These are phyloP conservation scores for Rhinogobius similis DNA, from an alignment of 2,113 vertebrate species.

Conservation along the genomic window DNA sequence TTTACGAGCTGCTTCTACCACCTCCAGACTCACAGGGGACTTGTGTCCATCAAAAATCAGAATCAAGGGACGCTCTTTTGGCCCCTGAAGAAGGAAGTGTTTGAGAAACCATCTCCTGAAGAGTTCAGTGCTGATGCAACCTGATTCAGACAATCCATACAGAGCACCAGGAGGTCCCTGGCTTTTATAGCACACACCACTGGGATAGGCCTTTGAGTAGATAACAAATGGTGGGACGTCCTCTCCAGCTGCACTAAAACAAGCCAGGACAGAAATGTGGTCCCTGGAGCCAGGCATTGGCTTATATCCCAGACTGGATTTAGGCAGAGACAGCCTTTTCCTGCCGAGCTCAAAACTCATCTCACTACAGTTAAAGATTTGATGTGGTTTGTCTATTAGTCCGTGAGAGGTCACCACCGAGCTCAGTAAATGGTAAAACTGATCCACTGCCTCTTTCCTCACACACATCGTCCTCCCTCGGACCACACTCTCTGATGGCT, in stretches of 20 bases:
- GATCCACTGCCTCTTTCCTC: constrained; percentile 66
- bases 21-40: constrained; percentile 65
- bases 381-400: constrained; percentile 56
- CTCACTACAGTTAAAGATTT: constrained; percentile 68
- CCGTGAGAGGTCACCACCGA: constrained; percentile 46
- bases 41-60: constrained; percentile 70
- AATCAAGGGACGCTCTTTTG: constrained; percentile 59
- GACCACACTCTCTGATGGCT: constrained; percentile 57
- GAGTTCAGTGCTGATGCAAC: constrained; percentile 63
- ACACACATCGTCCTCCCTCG: constrained; percentile 61
- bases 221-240: constrained; percentile 68
- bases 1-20: constrained; percentile 65
- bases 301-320: constrained; percentile 58
- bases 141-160: constrained; percentile 66
- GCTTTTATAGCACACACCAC: constrained; percentile 69
- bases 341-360: constrained; percentile 62
- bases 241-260: constrained; percentile 61
- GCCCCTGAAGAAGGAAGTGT: constrained; percentile 53
- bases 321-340: constrained; percentile 53
- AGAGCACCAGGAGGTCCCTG: constrained; percentile 62
- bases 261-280: constrained; percentile 64
- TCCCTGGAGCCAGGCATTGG: constrained; percentile 48
- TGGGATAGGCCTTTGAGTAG: constrained; percentile 69
- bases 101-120: constrained; percentile 74
- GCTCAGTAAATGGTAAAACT: constrained; percentile 60